Evolutionary conservation across 1,140 invertebrate species (phyloP), one percentile per base, ranked within the genome.

Genomic region (Drosophila burlai): DNA sequence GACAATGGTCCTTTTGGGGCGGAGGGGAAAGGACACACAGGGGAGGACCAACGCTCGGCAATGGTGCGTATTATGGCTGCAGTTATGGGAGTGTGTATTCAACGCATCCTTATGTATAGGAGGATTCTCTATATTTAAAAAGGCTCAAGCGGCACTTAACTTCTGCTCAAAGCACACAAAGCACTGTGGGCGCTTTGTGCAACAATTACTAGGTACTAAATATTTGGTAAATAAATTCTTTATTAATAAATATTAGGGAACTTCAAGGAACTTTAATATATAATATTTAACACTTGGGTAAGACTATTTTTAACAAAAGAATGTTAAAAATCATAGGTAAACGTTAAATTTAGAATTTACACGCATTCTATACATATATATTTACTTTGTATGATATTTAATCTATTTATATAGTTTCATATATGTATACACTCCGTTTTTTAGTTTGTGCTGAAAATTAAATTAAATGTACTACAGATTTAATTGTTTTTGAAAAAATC

Each of bases 141-240:
- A 72, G 81, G 83, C 83, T 89, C 83, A 89, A 89, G 78, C 84
- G 84, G 69, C 74, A 89, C 81, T 89, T 89, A 84, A 84, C 81
- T 89, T 89, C 61, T 77, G 64, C 69, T 81, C 78, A 64, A 67
- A 66, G 63, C 64, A 81, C 38, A 64, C 71, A 61, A 58, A 54
- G 64, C 40, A 46, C 65, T n/a, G 43, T 67, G n/a, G 15, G 45
- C 26, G 47, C n/a, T 4, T 13, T 45, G 3, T n/a, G 21, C 8
- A 16, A 55, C 18, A 55, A 55, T 16, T 16, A 16, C 46, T 4
- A 24, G 24, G 24, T 24, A 9, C 13, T 1, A 26, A 47, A 47
- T 26, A 15, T 55, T 4, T 21, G 18, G 16, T 40, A 21, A 4
- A 36, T 36, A 36, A 5, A 21, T 15, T 36, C 1, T 2, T 54